phyloP scores from a whole-genome alignment of 2,113 vertebrate genomes.

The Hepsetus odoe region DNA sequence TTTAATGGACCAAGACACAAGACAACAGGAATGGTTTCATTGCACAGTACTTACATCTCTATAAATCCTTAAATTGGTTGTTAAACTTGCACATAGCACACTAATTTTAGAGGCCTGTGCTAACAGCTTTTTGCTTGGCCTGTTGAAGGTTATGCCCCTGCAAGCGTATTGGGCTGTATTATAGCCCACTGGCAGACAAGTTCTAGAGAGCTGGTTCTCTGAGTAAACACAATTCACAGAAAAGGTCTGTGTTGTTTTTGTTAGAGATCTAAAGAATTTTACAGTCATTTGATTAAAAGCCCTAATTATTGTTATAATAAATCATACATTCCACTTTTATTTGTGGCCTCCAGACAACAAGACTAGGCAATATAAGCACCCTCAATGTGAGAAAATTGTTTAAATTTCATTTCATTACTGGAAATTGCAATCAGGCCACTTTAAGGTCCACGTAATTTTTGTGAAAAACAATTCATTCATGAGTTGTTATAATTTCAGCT shows the following conservation, averaged over 20 bases:
- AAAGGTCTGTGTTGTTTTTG: too few relatives aligned
- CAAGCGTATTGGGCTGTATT: not conserved
- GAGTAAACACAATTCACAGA: slow-evolving; percentile 1
- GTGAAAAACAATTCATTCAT: slow-evolving; percentile 50
- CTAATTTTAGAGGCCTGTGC: not conserved
- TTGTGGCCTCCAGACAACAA: slow-evolving; percentile 20
- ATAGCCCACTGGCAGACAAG: not conserved
- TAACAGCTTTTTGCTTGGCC: not conserved
- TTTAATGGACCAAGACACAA: slow-evolving; percentile 19
- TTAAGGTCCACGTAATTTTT: slow-evolving; percentile 19
- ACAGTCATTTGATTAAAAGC: slow-evolving; percentile 33
- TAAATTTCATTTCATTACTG: slow-evolving; percentile 36
- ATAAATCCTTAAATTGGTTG: slow-evolving; percentile 25
- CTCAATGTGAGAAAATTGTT: slow-evolving; percentile 44
- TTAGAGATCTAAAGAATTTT: slow-evolving; percentile 11
- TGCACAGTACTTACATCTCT: slow-evolving; percentile 17
- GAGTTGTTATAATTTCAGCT: slow-evolving; percentile 53
- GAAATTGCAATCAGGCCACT: slow-evolving; percentile 35
- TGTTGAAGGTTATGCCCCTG: not conserved
- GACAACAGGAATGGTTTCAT: slow-evolving; percentile 13
- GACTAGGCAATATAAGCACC: slow-evolving; percentile 31
- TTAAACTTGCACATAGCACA: slow-evolving; percentile 13
- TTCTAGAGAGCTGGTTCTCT: not conserved
- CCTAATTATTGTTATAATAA: slow-evolving; percentile 21
- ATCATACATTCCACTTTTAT: slow-evolving; percentile 33